Percentiles rank a stretch among this genome's conserved stretches.
These are phyloP conservation scores for Dasyornis broadbenti DNA, from an alignment of 2,113 vertebrate species.

Conservation along the genomic window DNA sequence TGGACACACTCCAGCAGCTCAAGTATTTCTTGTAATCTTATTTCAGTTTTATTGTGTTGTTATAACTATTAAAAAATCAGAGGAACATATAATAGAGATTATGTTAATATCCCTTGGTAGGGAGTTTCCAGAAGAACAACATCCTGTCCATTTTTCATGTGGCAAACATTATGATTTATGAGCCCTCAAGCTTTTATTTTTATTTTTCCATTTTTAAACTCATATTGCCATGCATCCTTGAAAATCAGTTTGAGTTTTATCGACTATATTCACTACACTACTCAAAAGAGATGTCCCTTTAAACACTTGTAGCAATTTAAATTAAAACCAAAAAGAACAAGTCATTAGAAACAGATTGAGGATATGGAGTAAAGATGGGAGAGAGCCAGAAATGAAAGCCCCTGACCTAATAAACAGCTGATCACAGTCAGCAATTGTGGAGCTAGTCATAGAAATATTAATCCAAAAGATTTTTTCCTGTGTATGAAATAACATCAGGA, in stretches of 20 bases:
- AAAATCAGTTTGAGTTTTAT: neutral
- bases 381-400: neutral
- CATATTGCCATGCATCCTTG: neutral
- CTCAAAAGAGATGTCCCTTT: neutral
- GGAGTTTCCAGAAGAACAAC: neutral
- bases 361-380: neutral
- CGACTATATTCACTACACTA: neutral
- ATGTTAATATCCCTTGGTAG: neutral
- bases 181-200: neutral
- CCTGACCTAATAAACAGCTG: neutral
- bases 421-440: slow-evolving; percentile 9
- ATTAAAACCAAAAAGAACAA: neutral
- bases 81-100: neutral
- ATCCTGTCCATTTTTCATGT: neutral
- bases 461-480: neutral
- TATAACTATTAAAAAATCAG: neutral
- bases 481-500: slow-evolving; percentile 28
- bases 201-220: neutral
- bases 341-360: slow-evolving; percentile 47
- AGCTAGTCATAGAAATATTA: neutral
- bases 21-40: neutral
- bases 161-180: neutral
- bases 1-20: neutral
- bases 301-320: neutral
- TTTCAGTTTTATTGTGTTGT: neutral